Evolutionary conservation across 2,797 vertebrate species (phyloP), one percentile per base, ranked within the genome.

Genomic region (Spinus pinus): DNA sequence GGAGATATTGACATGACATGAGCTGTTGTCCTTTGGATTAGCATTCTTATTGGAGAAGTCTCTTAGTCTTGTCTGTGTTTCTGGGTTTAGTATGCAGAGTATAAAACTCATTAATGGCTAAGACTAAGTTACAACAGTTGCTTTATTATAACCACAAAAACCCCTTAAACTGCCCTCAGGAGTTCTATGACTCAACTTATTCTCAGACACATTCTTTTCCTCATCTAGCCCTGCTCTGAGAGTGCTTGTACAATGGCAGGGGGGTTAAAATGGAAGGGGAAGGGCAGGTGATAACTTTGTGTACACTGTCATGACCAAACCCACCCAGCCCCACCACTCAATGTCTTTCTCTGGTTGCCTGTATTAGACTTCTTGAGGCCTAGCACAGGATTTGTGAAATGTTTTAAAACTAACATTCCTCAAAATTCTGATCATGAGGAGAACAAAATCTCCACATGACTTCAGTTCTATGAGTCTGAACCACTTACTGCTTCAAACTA

Each of bases 41-140:
- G 2, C 11, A 42, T 66, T 95, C 35, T 41, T 88, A 19, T 12
- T 60, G 31, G 14, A 94, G 10, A 28, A 49, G 62, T 4, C 21
- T 39, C 22, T 88, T 13, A 92, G 35, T 42, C 37, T 80, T n/a
- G 19, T 37, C 25, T 89, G 18, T 21, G 12, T 47, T 81, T 79
- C 37, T 81, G 15, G 2, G 72, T 69, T 77, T 23, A 65, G 14
- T 19, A 41, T 11, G 21, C 7, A 61, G 44, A 75, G 6, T 53
- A 35, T 49, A 64, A 90, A 72, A 49, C 12, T 78, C n/a, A 77
- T 35, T 95, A 81, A 81, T 6, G 35, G 30, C 37, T 69, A 79
- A 54, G 21, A 20, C 28, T 77, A 62, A 77, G 9, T 80, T 82
- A 16, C 37, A 92, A 49, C 41, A 71, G 47, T 31, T 44, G 7